Base-by-base conservation (phyloP, 1,140 invertebrate genomes). In the Drosophila melanica region DNA sequence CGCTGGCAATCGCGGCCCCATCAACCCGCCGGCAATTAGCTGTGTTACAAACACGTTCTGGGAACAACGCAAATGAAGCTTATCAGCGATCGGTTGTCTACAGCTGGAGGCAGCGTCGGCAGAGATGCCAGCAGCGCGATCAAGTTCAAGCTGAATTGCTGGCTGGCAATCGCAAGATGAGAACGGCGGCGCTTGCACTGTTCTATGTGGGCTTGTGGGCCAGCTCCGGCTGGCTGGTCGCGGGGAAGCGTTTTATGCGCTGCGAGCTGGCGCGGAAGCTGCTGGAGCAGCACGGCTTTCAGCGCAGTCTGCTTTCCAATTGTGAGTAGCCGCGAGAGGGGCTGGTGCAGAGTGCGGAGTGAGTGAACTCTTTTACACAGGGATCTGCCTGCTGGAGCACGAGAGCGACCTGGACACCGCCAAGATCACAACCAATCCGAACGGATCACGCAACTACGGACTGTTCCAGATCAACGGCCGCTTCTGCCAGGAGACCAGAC, bases 311-410 rank as follows among this genome's bases (percentile, higher is more conserved):
- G 42, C 62, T 86, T 12, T 74, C 75, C 12, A 87, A 60, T 51
- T 86, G 82, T 85, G 39, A 85, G 79, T 64, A 57, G 41, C 12
- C 9, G 9, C 8, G 8, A 18, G 33, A 35, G 39, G 33, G 10
- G 37, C 23, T 14, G 18, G 37, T 18, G 41, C 7, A 42, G 30
- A 35, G 6, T n/a, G 6, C n/a, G 4, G 23, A 37, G 7, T 4
- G 0, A 39, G 7, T 11, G n/a, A n/a, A 12, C 35, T 16, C 18
- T 18, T 48, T 42, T 42, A 23, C 5, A 12, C 91, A 95, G 95
- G 95, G 94, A 94, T 96, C 4, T 96, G 96, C 72, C 81, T 96
- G 59, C 93, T 95, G 79, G 93, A 95, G 79, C 94, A 94, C 79
- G 95, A 95, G 53, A 96, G 95, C 78, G 93, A 93, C 0, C 91